Evolutionary conservation across 2,113 vertebrate genomes (phyloP).

Genomic region (Calyptommatus sinebrachiatus): DNA sequence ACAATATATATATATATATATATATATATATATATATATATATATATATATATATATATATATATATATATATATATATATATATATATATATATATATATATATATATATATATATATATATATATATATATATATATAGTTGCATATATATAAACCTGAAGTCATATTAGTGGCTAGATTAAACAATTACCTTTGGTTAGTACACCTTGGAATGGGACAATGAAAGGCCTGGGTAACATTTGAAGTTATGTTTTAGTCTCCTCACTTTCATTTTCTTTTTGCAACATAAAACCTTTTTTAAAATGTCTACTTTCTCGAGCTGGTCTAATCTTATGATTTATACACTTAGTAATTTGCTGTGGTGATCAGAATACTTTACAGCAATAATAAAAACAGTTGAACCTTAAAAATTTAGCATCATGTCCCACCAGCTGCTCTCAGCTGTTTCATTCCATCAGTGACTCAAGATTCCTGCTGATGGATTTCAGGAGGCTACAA

Average conservation of each 20-base stretch:
- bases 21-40: too few relatives aligned
- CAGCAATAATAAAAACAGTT: background rate
- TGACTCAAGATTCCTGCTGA: slow-evolving; percentile 25
- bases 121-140: too few relatives aligned
- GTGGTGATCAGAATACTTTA: background rate
- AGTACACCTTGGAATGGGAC: too few relatives aligned
- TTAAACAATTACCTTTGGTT: too few relatives aligned
- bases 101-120: too few relatives aligned
- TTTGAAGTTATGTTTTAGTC: too few relatives aligned
- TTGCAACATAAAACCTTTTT: accelerated
- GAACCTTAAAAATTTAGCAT: background rate
- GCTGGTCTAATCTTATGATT: slow-evolving; percentile 1
- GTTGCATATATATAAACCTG: too few relatives aligned
- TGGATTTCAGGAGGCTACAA: slow-evolving; percentile 40
- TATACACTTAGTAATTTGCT: background rate
- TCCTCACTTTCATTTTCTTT: background rate
- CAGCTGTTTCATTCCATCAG: slow-evolving; percentile 46
- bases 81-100: too few relatives aligned
- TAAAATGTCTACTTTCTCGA: background rate
- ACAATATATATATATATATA: too few relatives aligned
- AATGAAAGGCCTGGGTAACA: too few relatives aligned
- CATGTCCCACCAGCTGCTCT: slow-evolving; percentile 48
- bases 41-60: too few relatives aligned
- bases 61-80: too few relatives aligned
- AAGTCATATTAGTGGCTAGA: background rate